phyloP scores from a whole-genome alignment of 2,888 invertebrate genomes.

The Abrostola tripartita region DNA sequence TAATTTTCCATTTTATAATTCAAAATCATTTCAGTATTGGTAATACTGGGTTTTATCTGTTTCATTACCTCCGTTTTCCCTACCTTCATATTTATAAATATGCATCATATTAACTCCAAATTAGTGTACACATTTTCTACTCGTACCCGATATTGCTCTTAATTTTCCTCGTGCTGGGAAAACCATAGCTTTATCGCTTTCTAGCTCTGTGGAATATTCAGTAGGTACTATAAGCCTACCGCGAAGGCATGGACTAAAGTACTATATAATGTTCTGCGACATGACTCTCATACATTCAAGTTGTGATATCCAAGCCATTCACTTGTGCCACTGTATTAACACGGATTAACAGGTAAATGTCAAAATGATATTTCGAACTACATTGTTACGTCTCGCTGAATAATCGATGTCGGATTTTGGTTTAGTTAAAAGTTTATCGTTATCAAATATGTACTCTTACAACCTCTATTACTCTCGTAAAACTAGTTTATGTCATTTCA shows the following conservation, averaged over 20 bases:
- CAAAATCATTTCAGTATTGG: too few species aligned
- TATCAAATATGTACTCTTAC: too few species aligned
- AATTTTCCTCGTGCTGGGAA: constrained; percentile 3
- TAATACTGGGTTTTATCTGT: too few species aligned
- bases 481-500: too few species aligned
- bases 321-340: constrained; percentile 23
- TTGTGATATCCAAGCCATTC: constrained; percentile 26
- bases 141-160: background rate
- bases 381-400: too few species aligned
- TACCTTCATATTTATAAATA: too few species aligned
- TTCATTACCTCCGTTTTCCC: too few species aligned
- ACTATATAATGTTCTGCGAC: constrained; percentile 45
- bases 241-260: constrained; percentile 22
- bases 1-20: too few species aligned
- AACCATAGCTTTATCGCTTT: constrained; percentile 7
- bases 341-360: constrained; percentile 35
- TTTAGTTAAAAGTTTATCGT: too few species aligned
- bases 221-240: constrained; percentile 8
- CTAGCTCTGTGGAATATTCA: constrained; percentile 30
- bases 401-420: too few species aligned
- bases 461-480: too few species aligned
- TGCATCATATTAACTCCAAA: too few species aligned
- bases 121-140: background rate
- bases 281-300: constrained; percentile 33
- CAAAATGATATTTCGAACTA: constrained; percentile 5